Conservation (phyloP, 2,888 invertebrate species). For the Cephonodes hylas region DNA sequence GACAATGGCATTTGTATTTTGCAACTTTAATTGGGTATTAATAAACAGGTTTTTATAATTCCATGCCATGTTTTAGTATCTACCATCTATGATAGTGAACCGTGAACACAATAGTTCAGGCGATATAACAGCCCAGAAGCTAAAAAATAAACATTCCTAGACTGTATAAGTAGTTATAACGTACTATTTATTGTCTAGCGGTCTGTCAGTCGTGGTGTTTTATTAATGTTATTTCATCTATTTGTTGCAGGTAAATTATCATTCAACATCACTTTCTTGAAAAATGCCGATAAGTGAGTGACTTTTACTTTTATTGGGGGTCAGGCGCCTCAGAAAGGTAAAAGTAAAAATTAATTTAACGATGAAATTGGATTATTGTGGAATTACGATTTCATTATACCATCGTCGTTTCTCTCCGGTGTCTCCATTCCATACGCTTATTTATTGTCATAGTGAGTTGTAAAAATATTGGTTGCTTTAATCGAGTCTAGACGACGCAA, state of each 20-base stretch:
- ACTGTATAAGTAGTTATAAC: neutral
- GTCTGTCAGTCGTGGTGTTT: slow-evolving; percentile 28
- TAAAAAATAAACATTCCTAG: neutral
- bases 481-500: neutral
- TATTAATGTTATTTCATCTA: slow-evolving; percentile 38
- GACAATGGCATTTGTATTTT: slow-evolving; percentile 4
- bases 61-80: neutral
- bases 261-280: slow-evolving; percentile 30
- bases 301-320: slow-evolving; percentile 45
- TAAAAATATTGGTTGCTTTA: neutral
- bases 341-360: slow-evolving; percentile 30
- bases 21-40: neutral
- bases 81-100: neutral
- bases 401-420: neutral
- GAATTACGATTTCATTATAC: slow-evolving; percentile 15
- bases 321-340: slow-evolving; percentile 29
- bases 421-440: neutral
- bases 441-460: neutral
- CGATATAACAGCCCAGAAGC: neutral
- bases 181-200: neutral
- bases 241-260: slow-evolving; percentile 55
- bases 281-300: slow-evolving; percentile 24
- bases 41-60: neutral
- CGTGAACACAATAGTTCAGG: neutral
- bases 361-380: slow-evolving; percentile 13